Evolutionary conservation across 2,113 vertebrate species (phyloP).

Genomic region (Sterrhoptilus dennistouni): DNA sequence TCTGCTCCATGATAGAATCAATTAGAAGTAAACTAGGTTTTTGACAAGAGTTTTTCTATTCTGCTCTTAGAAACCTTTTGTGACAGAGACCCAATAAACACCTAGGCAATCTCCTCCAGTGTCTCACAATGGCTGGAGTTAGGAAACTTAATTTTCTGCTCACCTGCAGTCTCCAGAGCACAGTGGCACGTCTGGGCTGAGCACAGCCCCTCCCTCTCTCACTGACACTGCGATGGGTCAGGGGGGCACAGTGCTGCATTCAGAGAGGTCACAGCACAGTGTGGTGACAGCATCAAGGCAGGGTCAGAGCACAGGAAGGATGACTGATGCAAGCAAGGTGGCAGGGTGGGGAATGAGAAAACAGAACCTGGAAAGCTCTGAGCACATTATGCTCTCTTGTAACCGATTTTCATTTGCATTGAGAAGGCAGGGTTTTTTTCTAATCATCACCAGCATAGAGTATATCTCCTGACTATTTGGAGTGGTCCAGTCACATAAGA

Average conservation of each 20-base stretch:
- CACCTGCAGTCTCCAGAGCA: fast-evolving
- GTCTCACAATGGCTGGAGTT: not conserved
- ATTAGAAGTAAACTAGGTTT: not conserved
- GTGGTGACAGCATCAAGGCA: not conserved
- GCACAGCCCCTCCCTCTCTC: not conserved
- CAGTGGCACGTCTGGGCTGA: fast-evolving
- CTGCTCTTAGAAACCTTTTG: not conserved
- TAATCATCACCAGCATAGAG: not conserved
- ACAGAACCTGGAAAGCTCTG: not conserved
- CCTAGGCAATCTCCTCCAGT: not conserved
- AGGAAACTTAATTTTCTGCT: not conserved
- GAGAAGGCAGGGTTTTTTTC: not conserved
- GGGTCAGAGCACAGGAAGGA: not conserved
- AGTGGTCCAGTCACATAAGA: not conserved
- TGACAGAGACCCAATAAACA: not conserved
- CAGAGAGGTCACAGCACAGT: not conserved
- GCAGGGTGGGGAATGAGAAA: not conserved
- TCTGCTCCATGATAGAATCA: not conserved
- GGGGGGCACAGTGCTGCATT: not conserved
- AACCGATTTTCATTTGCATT: not conserved
- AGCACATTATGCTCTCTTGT: not conserved
- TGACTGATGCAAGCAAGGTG: not conserved
- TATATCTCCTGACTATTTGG: not conserved
- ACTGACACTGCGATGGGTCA: fast-evolving
- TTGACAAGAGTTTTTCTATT: not conserved